phyloP scores from a whole-genome alignment of 1,140 invertebrate genomes.

The Cydia fagiglandana region DNA sequence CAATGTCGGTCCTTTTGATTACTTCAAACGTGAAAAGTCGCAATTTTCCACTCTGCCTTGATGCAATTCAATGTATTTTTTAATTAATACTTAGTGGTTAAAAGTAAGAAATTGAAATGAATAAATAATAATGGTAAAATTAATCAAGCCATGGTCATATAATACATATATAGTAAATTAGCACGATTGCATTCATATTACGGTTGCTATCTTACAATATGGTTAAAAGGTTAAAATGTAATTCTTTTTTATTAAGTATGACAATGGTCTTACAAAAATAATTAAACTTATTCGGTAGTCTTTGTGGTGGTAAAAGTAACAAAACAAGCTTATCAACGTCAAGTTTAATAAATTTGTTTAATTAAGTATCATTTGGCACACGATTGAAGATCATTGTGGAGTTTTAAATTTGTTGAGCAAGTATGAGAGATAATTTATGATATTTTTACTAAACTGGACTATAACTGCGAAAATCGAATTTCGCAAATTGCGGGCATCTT shows the following conservation, averaged over 20 bases:
- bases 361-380: slow-evolving; percentile 26
- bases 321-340: background rate
- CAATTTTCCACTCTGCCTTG: no score
- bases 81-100: no score
- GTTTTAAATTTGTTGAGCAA: slow-evolving; percentile 13
- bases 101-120: no score
- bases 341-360: background rate
- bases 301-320: slow-evolving; percentile 15
- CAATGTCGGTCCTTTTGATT: no score
- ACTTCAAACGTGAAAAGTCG: no score
- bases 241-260: background rate
- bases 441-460: background rate
- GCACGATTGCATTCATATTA: background rate
- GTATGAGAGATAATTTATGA: background rate
- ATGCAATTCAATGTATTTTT: no score
- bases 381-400: slow-evolving; percentile 22
- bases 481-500: no score
- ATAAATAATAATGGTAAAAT: no score
- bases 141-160: no score
- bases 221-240: slow-evolving; percentile 7
- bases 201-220: no score
- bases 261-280: background rate
- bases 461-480: no score
- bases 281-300: background rate
- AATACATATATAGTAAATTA: no score